These are phyloP conservation scores for Trididemnum miniatum DNA, from an alignment of 23 tunicate genomes.

Conservation along the genomic window DNA sequence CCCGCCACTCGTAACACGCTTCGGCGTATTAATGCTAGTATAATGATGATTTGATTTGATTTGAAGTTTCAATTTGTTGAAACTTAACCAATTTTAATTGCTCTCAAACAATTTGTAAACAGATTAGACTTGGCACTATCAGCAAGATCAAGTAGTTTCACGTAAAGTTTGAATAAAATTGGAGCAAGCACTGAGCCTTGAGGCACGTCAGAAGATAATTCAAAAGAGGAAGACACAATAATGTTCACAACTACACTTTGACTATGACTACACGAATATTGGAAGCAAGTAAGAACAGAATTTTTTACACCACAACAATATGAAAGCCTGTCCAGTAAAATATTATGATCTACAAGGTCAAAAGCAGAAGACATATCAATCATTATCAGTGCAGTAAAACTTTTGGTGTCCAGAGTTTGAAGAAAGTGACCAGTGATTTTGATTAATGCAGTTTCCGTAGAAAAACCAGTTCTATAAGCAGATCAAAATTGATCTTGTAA, in stretches of 20 bases:
- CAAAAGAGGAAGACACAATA: neutral
- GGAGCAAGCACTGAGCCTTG: conserved; percentile 19
- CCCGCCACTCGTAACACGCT: no score
- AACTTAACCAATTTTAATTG: no score
- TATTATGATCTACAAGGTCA: neutral
- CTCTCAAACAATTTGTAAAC: no score
- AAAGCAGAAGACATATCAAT: conserved; percentile 6
- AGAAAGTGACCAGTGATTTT: neutral
- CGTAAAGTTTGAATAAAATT: neutral
- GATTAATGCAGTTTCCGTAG: no score
- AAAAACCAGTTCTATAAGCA: neutral
- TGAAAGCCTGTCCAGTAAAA: conserved; percentile 2
- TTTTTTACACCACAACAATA: neutral
- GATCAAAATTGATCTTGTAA: neutral
- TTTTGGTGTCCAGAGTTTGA: neutral
- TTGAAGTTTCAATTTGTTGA: no score
- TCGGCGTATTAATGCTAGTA: no score
- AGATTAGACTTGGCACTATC: no score
- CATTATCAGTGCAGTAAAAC: neutral
- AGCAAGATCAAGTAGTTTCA: conserved; percentile 1
- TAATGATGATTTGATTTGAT: no score
- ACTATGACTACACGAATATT: neutral
- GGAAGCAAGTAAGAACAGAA: neutral
- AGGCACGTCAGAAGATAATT: neutral
- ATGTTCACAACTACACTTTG: neutral